Evolutionary conservation across 2,797 vertebrate genomes (phyloP).

Genomic region (Tachyglossus aculeatus): DNA sequence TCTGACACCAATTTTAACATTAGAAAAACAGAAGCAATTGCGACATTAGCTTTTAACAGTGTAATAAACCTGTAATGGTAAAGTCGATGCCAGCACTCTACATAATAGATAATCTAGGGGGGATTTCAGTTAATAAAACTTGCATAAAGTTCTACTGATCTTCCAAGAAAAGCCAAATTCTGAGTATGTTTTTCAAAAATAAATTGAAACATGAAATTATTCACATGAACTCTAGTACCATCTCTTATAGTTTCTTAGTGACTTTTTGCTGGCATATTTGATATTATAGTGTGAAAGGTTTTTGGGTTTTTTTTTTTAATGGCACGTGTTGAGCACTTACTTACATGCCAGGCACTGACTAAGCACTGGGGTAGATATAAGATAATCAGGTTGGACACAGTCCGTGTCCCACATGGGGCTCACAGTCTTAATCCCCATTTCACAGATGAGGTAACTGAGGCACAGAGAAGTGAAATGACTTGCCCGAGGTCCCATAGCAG

Average conservation of each 20-base stretch:
- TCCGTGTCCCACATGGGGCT: too few relatives aligned
- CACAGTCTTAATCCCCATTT: too few relatives aligned
- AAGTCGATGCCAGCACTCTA: constrained; percentile 16
- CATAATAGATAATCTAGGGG: background rate
- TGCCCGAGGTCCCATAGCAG: too few relatives aligned
- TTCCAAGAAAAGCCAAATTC: constrained; percentile 4
- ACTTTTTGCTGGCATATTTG: background rate
- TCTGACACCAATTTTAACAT: constrained; percentile 9
- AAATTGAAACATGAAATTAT: background rate
- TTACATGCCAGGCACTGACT: too few relatives aligned
- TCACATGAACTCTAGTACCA: background rate
- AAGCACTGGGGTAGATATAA: too few relatives aligned
- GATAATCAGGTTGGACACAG: too few relatives aligned
- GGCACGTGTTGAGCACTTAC: too few relatives aligned
- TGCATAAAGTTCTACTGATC: background rate
- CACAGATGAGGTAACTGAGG: too few relatives aligned
- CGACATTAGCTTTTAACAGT: constrained; percentile 32
- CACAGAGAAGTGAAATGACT: too few relatives aligned
- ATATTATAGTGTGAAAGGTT: background rate
- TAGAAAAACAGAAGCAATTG: constrained; percentile 27
- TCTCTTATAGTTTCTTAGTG: background rate
- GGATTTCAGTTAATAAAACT: background rate
- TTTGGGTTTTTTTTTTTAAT: background rate
- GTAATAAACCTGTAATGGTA: constrained; percentile 31
- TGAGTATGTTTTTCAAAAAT: background rate